Evolutionary conservation across 2,888 invertebrate species (phyloP).

Genomic region (Drosophila anomalipes): DNA sequence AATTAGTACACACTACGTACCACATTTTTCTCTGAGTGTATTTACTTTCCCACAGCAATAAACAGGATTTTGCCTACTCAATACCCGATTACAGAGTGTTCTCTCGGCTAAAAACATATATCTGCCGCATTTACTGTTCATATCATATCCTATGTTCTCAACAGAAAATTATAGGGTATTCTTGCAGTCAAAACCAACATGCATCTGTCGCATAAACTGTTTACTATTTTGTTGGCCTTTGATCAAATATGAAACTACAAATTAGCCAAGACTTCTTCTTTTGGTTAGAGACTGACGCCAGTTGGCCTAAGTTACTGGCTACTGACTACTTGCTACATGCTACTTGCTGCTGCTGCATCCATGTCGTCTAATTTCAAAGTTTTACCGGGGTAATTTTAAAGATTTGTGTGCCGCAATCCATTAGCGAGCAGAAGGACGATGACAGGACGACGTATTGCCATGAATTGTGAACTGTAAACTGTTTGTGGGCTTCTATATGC

Average conservation of each 20-base stretch:
- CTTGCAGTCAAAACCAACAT: neutral
- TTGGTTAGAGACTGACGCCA: conserved; percentile 57
- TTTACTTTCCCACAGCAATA: neutral
- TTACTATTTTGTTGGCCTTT: conserved; percentile 71
- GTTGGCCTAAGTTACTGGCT: conserved; percentile 27
- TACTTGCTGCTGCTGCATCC: conserved; percentile 15
- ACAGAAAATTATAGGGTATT: neutral
- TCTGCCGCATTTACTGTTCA: too few species aligned
- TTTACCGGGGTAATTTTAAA: conserved; percentile 76
- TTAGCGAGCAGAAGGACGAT: conserved; percentile 52
- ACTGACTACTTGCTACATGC: neutral
- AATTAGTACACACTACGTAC: neutral
- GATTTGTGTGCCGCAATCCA: conserved; percentile 80
- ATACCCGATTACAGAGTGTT: neutral
- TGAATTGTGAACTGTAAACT: conserved; percentile 40
- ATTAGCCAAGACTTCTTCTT: conserved; percentile 64
- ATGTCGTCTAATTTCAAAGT: conserved; percentile 73
- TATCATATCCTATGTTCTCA: neutral
- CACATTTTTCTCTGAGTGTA: neutral
- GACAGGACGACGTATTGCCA: conserved; percentile 56
- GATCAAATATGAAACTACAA: conserved; percentile 79
- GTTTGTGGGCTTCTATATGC: conserved; percentile 6
- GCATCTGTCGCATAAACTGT: neutral
- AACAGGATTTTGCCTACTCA: neutral
- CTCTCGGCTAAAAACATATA: too few species aligned